Base-by-base conservation (phyloP, 1,140 invertebrate species). In the Pogonus chalceus region DNA sequence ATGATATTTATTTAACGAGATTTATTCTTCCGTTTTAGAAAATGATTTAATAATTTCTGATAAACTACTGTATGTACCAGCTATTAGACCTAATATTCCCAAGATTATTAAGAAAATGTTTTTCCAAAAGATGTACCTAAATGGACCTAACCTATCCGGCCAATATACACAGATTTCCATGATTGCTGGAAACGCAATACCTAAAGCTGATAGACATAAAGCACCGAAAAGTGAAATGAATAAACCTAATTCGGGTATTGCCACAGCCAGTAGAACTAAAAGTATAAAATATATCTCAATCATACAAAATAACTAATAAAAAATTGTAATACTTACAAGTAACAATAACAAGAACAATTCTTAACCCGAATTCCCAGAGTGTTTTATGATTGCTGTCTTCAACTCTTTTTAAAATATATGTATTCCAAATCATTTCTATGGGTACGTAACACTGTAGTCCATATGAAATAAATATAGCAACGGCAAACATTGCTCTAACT, bases 361-460 rank as follows among this genome's bases (percentile, higher is more conserved):
- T 72, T 31, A 88, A 73, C 0, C 75, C 63, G 59, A 83, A 86
- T 66, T 90, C 84, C 50, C 75, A 75, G 3, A 77, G 63, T 1
- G 75, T 21, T 49, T 72, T 66, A 12, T 66, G 58, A 20, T 76
- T 72, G 1, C 69, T 67, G 20, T 72, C 67, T 49, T 76, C 67
- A 16, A 84, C 60, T 16, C 72, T 69, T 10, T 81, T 78, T 12
- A 75, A 68, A 23, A 87, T 58, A 62, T 86, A 87, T 2, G 77
- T 81, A 16, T 83, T 81, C 90, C 91, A 95, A 21, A 94, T 75
- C 26, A 97, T 92, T 56, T 88, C 83, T 10, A 95, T 82, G 0
- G 94, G 91, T 1, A 97, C 92, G 70, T 93, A 98, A 43, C 91
- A 86, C 72, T 97, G 93, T n/a, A 97, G 72, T 1, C 86, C 87